phyloP scores from a whole-genome alignment of 37 sponge, comb jelly and placozoan genomes.

The Diacarnus erythraeanus region DNA sequence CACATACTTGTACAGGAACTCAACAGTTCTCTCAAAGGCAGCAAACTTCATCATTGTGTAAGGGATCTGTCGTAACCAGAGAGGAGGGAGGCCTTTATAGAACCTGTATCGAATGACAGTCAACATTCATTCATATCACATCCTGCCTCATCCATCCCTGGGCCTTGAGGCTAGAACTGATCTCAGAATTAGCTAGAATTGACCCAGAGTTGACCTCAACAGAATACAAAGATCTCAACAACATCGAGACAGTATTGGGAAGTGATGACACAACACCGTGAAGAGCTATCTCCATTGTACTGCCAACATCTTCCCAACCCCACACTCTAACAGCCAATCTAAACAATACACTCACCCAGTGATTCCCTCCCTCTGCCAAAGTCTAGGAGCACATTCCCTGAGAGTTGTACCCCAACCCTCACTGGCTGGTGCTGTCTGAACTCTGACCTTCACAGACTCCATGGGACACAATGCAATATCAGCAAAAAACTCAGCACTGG shows the following conservation, averaged over 20 bases:
- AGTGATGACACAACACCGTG: too few species aligned
- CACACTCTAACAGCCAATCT: neutral
- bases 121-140: neutral
- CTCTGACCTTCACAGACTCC: slow-evolving; percentile 98
- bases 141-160: too few species aligned
- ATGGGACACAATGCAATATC: slow-evolving; percentile 98
- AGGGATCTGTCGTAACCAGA: slow-evolving; percentile 98
- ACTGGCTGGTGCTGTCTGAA: slow-evolving; percentile 86
- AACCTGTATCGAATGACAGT: slow-evolving; percentile 48
- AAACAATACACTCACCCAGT: slow-evolving; percentile 64
- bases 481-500: slow-evolving; percentile 99
- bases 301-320: too few species aligned
- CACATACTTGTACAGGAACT: slow-evolving; percentile 96
- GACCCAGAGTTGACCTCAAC: too few species aligned
- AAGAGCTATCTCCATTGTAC: too few species aligned
- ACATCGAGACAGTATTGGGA: too few species aligned
- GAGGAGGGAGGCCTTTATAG: slow-evolving; percentile 95
- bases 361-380: slow-evolving; percentile 83
- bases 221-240: too few species aligned
- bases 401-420: slow-evolving; percentile 90
- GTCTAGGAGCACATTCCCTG: slow-evolving; percentile 89
- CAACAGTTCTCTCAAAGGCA: slow-evolving; percentile 96
- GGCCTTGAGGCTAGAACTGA: too few species aligned
- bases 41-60: slow-evolving; percentile 99
- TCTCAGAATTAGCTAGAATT: too few species aligned